Percentiles rank a stretch among this genome's conserved stretches.
Evolutionary conservation across 2,888 invertebrate genomes (phyloP).

Genomic region (Tachystola acroxantha): DNA sequence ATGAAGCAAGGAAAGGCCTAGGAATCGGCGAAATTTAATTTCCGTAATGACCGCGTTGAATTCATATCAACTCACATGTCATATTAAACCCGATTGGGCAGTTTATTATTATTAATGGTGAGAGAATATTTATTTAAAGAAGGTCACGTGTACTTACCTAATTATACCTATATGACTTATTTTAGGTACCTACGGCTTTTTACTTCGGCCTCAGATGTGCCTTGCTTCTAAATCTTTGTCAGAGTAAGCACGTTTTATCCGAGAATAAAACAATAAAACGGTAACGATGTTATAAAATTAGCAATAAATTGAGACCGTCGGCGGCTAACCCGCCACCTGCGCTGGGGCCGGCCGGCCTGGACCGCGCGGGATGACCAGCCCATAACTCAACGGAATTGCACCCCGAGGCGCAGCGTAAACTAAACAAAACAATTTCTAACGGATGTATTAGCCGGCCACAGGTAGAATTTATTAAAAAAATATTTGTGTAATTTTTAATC

Average conservation of each 20-base stretch:
- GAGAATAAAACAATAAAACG: constrained; percentile 26
- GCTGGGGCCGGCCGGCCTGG: constrained; percentile 20
- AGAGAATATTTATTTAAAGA: too few relatives aligned
- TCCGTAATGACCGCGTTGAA: background rate
- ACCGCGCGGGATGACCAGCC: constrained; percentile 50
- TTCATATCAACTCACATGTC: background rate
- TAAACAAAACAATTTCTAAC: constrained; percentile 58
- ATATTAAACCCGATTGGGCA: too few relatives aligned
- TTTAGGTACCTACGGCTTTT: too few relatives aligned
- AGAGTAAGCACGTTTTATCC: constrained; percentile 8
- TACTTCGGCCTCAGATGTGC: too few relatives aligned
- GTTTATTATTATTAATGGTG: too few relatives aligned
- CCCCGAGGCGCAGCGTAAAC: constrained; percentile 53
- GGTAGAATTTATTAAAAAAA: too few relatives aligned
- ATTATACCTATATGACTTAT: too few relatives aligned
- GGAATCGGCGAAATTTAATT: too few relatives aligned
- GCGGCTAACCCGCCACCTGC: constrained; percentile 51
- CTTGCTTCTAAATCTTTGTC: background rate
- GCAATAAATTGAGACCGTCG: constrained; percentile 66
- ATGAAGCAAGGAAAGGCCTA: too few relatives aligned
- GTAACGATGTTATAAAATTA: constrained; percentile 54
- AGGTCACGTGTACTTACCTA: too few relatives aligned
- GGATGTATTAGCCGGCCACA: constrained; percentile 33
- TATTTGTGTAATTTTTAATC: too few relatives aligned
- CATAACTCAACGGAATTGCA: constrained; percentile 67